Evolutionary conservation across 2,888 invertebrate species (phyloP), one percentile per base, ranked within the genome.

Genomic region (Megalurothrips usitatus): DNA sequence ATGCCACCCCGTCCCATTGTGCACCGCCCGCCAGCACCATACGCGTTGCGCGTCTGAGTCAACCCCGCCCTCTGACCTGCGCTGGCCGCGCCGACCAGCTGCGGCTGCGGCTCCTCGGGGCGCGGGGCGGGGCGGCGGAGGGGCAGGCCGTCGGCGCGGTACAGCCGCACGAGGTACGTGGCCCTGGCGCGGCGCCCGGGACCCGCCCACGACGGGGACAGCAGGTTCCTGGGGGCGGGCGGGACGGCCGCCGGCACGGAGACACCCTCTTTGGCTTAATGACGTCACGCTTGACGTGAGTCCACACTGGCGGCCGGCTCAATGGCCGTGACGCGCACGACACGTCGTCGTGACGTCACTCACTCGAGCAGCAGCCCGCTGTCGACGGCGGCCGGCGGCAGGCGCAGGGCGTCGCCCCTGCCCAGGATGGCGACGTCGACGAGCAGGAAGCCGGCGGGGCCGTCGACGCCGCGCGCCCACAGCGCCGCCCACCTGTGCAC

Each of bases 351-450:
- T 43, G 34, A 43, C 34, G 34, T 26, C 17, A 85, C 88, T 87
- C 85, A 89, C 89, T 87, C 88, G 85, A 89, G 89, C 82, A 89
- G 89, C 82, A 89, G 89, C 84, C 89, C 89, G 83, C 89, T 89
- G 84, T 89, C 88, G 63, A 85, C 86, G 79, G 83, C 84, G 80
- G 84, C 83, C 19, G 85, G 83, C 79, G 86, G 84, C 79, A 84
- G 83, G 86, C 89, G 89, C 78, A 88, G 86, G 9, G 87, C 86
- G 83, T 89, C 89, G 3, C 89, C 89, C 85, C 89, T 89, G 17
- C 88, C 88, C 34, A 88, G 87, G 19, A 89, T 88, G 80, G 87
- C 87, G 63, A 89, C 87, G 85, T 89, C 89, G 23, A 75, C 68
- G 68, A 75, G 84, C 88, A 75, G 68, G 68, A 75, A 75, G 68